Evolutionary conservation across 2,888 invertebrate genomes (phyloP), one percentile per base, ranked within the genome.

Genomic region (Esperia sulphurella): DNA sequence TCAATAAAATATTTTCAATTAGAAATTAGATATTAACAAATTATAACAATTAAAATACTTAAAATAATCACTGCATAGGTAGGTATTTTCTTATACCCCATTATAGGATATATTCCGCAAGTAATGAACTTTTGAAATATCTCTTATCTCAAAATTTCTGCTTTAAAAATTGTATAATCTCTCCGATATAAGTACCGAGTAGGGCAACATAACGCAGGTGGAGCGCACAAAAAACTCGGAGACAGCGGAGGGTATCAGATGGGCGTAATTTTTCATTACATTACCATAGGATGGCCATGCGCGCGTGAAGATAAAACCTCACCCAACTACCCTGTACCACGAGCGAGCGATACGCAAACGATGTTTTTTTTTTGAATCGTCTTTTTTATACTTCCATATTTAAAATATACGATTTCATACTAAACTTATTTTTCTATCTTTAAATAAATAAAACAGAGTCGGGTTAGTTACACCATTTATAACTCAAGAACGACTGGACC

Each of bases 251-350:
- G 28, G 46, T 39, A 48, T 48, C 39, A 41, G 49, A 41, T 62
- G 59, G 81, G 70, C 75, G 82, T 90, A 89, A 90, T 90, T 90
- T 90, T 90, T 90, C 89, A 90, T 90, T 87, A 86, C 85, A 89
- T 90, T 90, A 89, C 79, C 80, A 78, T 72, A 74, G 79, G 76
- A 83, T 73, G 76, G 81, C 71, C 81, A 80, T 72, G 85, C 76
- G 77, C 76, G 85, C 75, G 87, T 85, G 81, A 87, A 90, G 90
- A 90, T 90, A 90, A 90, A 79, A 75, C 80, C 63, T 66, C 63
- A 65, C 60, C 61, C 67, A 63, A 48, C 58, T 55, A 54, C 68
- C 75, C 60, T 37, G 70, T 84, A 86, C 87, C 71, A 75, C n/a
- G 82, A n/a, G 45, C 45, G 1, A 43, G 48, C 58, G 60, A 59